phyloP scores from a whole-genome alignment of 2,797 vertebrate species.

The Acanthopagrus latus region DNA sequence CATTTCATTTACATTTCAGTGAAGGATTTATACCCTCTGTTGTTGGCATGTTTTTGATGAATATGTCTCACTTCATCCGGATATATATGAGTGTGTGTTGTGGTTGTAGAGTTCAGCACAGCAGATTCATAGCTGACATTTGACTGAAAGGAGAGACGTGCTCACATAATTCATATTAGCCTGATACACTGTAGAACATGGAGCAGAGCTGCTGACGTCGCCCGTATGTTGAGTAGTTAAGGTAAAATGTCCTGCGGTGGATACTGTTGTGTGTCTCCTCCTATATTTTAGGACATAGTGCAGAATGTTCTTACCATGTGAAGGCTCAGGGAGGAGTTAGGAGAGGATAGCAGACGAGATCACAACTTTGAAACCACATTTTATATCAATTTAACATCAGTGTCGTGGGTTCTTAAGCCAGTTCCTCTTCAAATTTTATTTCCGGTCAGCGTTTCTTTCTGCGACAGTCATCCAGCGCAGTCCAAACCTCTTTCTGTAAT shows the following conservation, averaged over 20 bases:
- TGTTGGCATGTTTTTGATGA: constrained; percentile 27
- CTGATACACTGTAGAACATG: not conserved
- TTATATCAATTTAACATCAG: not conserved
- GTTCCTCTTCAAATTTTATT: not conserved
- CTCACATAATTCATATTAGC: constrained; percentile 6
- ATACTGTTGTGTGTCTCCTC: not conserved
- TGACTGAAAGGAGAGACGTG: constrained; percentile 19
- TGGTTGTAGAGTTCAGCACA: not conserved
- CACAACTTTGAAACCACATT: constrained; percentile 7
- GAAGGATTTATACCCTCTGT: constrained; percentile 7
- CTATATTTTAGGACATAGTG: not conserved
- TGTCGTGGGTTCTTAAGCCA: not conserved
- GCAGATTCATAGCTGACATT: constrained; percentile 2
- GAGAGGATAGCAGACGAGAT: not conserved
- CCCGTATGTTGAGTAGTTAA: constrained; percentile 10
- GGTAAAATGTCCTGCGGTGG: not conserved
- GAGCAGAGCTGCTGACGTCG: constrained; percentile 10
- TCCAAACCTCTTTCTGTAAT: no score
- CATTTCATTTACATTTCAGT: constrained; percentile 18
- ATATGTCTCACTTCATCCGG: constrained; percentile 20
- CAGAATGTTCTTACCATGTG: not conserved
- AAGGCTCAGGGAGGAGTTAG: not conserved
- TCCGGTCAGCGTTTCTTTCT: not conserved
- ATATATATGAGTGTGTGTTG: not conserved
- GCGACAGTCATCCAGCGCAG: not conserved